Base-by-base conservation (phyloP, 2,797 vertebrate genomes). In the Serranus cabrilla region DNA sequence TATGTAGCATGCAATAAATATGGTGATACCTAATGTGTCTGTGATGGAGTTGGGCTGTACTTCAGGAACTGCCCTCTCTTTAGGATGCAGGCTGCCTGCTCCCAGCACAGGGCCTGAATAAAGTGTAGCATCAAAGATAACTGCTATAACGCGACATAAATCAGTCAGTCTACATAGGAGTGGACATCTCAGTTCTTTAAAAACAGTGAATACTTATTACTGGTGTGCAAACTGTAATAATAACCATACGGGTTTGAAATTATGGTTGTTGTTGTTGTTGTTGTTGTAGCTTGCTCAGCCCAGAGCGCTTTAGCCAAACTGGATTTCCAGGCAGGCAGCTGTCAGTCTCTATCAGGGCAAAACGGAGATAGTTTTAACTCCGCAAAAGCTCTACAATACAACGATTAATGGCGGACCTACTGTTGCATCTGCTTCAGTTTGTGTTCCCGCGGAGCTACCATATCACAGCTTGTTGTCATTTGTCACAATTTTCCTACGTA, bases 311-410 rank as follows among this genome's bases (percentile, higher is more conserved):
- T 74, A 79, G 84, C 76, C 20, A 7, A 64, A 70, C 59, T 77
- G 60, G 31, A 43, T 65, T 54, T 68, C 47, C 60, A 54, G 39
- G 42, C 71, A 73, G 72, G 66, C 82, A 91, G 87, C 89, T 90
- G 90, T 91, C 91, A 92, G 43, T 73, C 64, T 54, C 60, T 73
- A 59, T 55, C 78, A 21, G 20, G 20, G 45, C 57, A 21, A 65
- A 60, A 59, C 49, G 11, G 56, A 57, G 7, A 46, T 40, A 31
- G 2, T 79, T 81, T 56, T 4, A n/a, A 50, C 31, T 57, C 21
- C 43, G 2, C 13, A 18, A 61, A 47, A 39, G 0, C 12, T 16
- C 17, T 7, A 3, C 11, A 5, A 20, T 45, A 25, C 16, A 51
- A 40, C 0, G 6, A 7, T 27, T 50, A 7, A 1, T 2, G 7